Evolutionary conservation across 2,888 invertebrate species (phyloP).

Genomic region (Phyllotreta striolata): DNA sequence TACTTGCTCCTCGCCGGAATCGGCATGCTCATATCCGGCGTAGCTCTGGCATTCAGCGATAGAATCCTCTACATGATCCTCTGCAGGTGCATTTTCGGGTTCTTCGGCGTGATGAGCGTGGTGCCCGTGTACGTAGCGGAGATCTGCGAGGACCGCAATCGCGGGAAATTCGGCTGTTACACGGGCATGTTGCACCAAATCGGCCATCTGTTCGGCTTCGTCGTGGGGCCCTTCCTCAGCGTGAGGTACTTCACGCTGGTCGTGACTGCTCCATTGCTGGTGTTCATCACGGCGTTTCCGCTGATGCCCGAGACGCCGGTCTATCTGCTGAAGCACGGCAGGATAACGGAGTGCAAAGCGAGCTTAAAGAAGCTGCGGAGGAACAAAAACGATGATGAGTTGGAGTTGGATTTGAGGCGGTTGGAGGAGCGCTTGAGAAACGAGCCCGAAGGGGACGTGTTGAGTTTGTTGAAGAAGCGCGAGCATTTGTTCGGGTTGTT

Average conservation of each 20-base stretch:
- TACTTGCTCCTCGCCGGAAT: too few species aligned
- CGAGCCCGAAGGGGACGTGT: neutral
- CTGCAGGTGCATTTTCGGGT: neutral
- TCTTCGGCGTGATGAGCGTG: neutral
- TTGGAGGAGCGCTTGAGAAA: constrained; percentile 5
- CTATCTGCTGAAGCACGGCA: constrained; percentile 11
- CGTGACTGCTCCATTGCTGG: constrained; percentile 10
- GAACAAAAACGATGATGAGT: constrained; percentile 14
- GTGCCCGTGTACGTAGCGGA: constrained; percentile 17
- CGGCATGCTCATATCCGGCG: constrained; percentile 53
- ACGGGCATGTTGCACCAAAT: neutral
- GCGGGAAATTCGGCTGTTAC: constrained; percentile 16
- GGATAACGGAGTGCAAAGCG: neutral
- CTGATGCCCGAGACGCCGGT: constrained; percentile 26
- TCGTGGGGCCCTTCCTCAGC: constrained; percentile 15
- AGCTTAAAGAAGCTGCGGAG: constrained; percentile 16
- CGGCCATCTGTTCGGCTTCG: constrained; percentile 15
- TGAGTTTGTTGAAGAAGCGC: neutral
- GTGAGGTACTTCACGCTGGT: constrained; percentile 18
- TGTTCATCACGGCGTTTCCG: constrained; percentile 3
- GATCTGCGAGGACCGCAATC: constrained; percentile 24
- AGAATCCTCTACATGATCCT: constrained; percentile 8
- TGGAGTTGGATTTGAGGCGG: constrained; percentile 12
- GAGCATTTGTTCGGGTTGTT: constrained; percentile 13
- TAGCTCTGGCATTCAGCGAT: constrained; percentile 31